Base-by-base conservation (phyloP, 1,140 invertebrate genomes). In the Cydia fagiglandana region DNA sequence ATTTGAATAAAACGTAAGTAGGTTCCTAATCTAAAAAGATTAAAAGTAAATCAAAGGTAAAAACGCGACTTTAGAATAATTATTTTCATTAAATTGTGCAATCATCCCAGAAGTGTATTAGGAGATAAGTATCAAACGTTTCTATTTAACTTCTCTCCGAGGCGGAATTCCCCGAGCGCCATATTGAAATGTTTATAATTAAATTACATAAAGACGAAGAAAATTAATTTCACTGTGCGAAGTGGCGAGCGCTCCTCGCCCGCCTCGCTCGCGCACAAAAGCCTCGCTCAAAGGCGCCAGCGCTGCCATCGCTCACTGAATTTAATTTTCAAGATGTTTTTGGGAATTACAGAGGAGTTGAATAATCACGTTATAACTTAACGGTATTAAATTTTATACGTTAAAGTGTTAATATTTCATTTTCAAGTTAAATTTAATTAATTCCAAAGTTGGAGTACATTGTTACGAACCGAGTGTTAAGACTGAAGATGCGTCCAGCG, bases 401-500 rank as follows among this genome's bases (percentile, higher is more conserved):
- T 91, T 91, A 91, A 93, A 91, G 91, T 93, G 92, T 93, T 93
- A 93, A 93, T 93, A 93, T 93, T 93, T 93, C 91, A 93, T 93
- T 93, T 92, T 90, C 86, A 92, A 93, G 89, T 93, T 93, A 93
- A 93, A 93, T 93, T 93, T 91, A 93, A 93, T 93, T 93, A 93
- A 93, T 92, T 92, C 91, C 81, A 85, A 87, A 90, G 80, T 89
- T 86, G 77, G 81, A 76, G 81, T 79, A 85, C 84, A 81, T 80
- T 68, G 79, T 75, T 78, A 80, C 82, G 76, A 82, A 83, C 77
- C 5, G 76, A 75, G 74, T 78, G 76, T 77, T 80, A 73, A 70
- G 77, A 81, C 80, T 70, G 75, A 38, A 74, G 86, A 88, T 83
- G 81, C 75, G 78, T 91, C 86, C 85, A 80, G 79, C 73, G 86